These are phyloP conservation scores for Heliconius himera DNA, from an alignment of 1,140 invertebrate species.

Conservation along the genomic window DNA sequence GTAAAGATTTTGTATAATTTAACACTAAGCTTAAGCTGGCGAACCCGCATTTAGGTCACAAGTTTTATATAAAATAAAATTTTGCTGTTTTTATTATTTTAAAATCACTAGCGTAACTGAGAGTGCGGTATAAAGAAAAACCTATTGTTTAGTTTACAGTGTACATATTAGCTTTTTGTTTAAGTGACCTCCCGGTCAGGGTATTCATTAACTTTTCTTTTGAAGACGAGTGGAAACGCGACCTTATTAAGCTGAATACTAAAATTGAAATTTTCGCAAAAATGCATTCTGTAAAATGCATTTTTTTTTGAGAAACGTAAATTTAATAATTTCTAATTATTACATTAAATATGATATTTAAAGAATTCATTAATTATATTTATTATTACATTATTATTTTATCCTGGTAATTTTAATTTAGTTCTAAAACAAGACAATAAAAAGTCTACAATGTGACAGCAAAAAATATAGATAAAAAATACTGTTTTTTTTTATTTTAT, in stretches of 20 bases:
- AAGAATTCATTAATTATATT: too few relatives aligned
- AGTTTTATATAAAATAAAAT: neutral
- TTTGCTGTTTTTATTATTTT: neutral
- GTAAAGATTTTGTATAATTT: too few relatives aligned
- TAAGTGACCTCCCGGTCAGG: constrained; percentile 46
- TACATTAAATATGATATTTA: too few relatives aligned
- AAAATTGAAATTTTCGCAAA: neutral
- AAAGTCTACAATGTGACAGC: neutral
- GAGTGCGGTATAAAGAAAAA: constrained; percentile 17
- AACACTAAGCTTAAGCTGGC: too few relatives aligned
- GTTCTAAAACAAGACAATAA: neutral
- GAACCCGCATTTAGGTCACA: too few relatives aligned
- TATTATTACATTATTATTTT: too few relatives aligned
- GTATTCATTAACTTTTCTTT: constrained; percentile 54
- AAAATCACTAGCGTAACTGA: neutral
- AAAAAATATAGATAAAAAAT: neutral
- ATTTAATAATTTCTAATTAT: too few relatives aligned
- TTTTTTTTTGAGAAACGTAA: too few relatives aligned
- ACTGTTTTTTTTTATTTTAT: too few relatives aligned
- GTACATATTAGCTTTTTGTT: constrained; percentile 53
- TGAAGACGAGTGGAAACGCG: constrained; percentile 50
- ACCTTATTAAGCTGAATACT: neutral
- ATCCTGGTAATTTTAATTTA: too few relatives aligned
- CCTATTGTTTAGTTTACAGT: constrained; percentile 46
- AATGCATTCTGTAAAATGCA: too few relatives aligned